Percentiles rank a stretch among this genome's conserved stretches.
Conservation (phyloP, 2,797 vertebrate genomes). For the Halcyon chelicuti region DNA sequence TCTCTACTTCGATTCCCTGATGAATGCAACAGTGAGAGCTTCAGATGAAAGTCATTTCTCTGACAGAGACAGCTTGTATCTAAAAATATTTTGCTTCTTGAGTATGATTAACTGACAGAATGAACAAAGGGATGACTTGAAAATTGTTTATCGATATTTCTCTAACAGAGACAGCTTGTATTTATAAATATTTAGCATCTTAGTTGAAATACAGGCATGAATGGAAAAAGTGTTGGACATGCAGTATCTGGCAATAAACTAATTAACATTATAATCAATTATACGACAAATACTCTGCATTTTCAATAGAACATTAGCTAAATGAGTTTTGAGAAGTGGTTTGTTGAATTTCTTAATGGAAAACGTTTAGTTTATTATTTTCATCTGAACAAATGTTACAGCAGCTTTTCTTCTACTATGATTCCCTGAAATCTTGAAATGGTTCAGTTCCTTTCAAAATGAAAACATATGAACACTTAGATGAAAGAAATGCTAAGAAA, state of each 20-base stretch:
- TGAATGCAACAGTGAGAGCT: constrained; percentile 39
- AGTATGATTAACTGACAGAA: constrained; percentile 56
- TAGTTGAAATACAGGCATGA: constrained; percentile 40
- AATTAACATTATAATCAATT: constrained; percentile 57
- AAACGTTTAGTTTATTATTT: constrained; percentile 13
- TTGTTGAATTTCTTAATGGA: constrained; percentile 7
- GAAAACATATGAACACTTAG: neutral
- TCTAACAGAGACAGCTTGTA: constrained; percentile 28
- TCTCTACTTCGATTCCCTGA: constrained; percentile 28
- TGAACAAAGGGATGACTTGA: constrained; percentile 48
- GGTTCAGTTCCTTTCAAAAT: neutral
- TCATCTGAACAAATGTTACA: neutral
- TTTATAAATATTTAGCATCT: constrained; percentile 68
- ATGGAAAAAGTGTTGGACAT: constrained; percentile 19
- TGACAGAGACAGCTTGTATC: constrained; percentile 54
- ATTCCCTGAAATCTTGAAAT: neutral
- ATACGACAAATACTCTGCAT: neutral
- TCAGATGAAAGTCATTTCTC: constrained; percentile 59
- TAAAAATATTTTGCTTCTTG: constrained; percentile 61
- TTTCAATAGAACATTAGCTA: constrained; percentile 53
- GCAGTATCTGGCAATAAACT: constrained; percentile 26
- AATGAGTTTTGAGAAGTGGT: constrained; percentile 56
- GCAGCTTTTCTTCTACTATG: neutral
- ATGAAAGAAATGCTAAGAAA: neutral
- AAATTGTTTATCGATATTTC: constrained; percentile 62